Evolutionary conservation across 2,888 invertebrate genomes (phyloP).

Genomic region (Archaeoteleia sp.): DNA sequence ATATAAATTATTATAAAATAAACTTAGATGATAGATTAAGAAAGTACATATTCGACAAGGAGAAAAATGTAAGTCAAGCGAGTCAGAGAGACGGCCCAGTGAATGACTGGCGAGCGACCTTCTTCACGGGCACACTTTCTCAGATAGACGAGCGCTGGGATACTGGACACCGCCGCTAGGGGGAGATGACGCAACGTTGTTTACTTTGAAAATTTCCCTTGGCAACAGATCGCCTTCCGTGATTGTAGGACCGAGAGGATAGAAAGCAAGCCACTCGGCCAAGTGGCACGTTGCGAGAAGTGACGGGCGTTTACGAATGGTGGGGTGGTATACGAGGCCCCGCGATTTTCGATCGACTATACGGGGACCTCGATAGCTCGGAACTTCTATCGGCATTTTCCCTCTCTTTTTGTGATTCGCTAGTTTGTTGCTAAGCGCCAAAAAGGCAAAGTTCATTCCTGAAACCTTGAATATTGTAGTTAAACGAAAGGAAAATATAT

Average conservation of each 20-base stretch:
- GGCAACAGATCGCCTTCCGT: conserved; percentile 70
- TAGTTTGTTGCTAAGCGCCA: no score
- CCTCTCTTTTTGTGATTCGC: no score
- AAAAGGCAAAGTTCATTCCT: no score
- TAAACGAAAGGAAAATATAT: no score
- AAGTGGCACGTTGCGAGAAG: no score
- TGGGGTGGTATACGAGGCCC: no score
- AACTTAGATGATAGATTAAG: conserved; percentile 23
- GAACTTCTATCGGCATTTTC: no score
- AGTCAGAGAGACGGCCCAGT: conserved; percentile 62
- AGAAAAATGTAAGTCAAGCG: conserved; percentile 35
- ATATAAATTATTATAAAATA: no score
- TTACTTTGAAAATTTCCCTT: conserved; percentile 70
- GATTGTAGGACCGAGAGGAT: conserved; percentile 44
- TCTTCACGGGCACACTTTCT: conserved; percentile 51
- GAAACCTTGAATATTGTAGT: no score
- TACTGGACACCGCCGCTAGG: conserved; percentile 44
- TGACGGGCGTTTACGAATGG: no score
- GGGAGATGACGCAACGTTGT: conserved; percentile 69
- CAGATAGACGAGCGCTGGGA: conserved; percentile 19
- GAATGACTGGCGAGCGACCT: conserved; percentile 62
- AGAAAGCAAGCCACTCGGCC: conserved; percentile 19
- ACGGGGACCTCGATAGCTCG: no score
- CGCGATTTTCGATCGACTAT: no score
- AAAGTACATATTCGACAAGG: conserved; percentile 21